Evolutionary conservation across 2,797 vertebrate species (phyloP).

Genomic region (Cyclopterus lumpus): DNA sequence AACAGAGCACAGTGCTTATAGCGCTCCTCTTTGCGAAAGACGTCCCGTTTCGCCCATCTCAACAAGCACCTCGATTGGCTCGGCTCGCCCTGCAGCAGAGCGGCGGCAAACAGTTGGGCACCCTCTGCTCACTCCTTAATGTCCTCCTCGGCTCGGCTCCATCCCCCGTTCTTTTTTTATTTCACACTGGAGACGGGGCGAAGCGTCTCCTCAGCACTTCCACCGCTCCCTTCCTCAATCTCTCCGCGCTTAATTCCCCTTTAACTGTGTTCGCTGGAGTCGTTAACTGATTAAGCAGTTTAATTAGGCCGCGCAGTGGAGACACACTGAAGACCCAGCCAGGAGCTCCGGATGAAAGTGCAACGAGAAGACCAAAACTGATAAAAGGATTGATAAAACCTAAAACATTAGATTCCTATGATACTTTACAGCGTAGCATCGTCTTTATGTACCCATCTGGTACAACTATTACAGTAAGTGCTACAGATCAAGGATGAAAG

Average conservation of each 20-base stretch:
- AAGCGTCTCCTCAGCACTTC: slow-evolving; percentile 85
- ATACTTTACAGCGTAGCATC: neutral
- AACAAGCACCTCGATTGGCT: slow-evolving; percentile 72
- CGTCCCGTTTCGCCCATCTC: slow-evolving; percentile 68
- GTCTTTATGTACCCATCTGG: neutral
- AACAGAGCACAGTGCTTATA: slow-evolving; percentile 77
- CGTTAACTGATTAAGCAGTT: slow-evolving; percentile 87
- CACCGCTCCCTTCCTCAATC: slow-evolving; percentile 76
- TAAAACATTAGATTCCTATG: neutral
- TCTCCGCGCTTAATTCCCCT: slow-evolving; percentile 85
- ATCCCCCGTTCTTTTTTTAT: slow-evolving; percentile 73
- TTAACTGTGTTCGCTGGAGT: slow-evolving; percentile 84
- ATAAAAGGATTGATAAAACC: slow-evolving; percentile 9
- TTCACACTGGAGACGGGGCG: slow-evolving; percentile 82
- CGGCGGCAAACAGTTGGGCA: slow-evolving; percentile 68
- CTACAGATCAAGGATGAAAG: neutral
- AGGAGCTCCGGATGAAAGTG: slow-evolving; percentile 54
- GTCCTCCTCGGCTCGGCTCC: slow-evolving; percentile 68
- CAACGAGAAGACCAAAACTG: slow-evolving; percentile 54
- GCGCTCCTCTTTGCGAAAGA: slow-evolving; percentile 74
- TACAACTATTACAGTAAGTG: neutral
- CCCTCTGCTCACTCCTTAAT: slow-evolving; percentile 78
- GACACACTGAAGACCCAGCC: slow-evolving; percentile 59
- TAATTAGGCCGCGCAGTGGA: slow-evolving; percentile 84
- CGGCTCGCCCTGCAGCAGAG: slow-evolving; percentile 58